A percentile compares a stretch with the other conserved stretches of the same genome.
Evolutionary conservation across 2,888 invertebrate species (phyloP).

Genomic region (Automeris io): DNA sequence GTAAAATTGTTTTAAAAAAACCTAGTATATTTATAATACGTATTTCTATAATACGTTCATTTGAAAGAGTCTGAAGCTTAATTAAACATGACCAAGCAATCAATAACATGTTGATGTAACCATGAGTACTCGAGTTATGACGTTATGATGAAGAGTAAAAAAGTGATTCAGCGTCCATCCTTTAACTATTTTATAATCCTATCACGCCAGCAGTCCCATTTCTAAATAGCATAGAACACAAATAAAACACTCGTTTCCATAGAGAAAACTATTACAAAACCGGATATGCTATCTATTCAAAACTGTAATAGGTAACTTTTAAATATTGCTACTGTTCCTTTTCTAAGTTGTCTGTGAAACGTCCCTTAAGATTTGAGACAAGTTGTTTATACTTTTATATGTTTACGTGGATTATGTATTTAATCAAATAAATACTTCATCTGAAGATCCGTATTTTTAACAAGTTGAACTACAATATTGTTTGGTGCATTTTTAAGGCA

Average conservation of each 20-base stretch:
- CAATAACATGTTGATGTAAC: background rate
- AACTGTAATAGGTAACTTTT: background rate
- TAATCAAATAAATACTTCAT: too few species aligned
- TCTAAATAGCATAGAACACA: background rate
- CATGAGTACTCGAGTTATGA: background rate
- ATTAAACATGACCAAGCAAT: constrained; percentile 1
- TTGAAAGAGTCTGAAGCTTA: background rate
- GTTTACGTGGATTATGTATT: too few species aligned
- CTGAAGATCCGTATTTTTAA: too few species aligned
- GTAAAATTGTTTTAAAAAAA: too few species aligned
- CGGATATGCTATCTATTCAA: background rate
- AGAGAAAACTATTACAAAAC: background rate
- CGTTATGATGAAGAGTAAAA: background rate
- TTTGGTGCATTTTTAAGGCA: too few species aligned
- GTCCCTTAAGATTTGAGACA: too few species aligned
- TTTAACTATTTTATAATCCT: background rate
- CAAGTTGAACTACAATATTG: too few species aligned
- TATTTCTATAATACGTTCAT: too few species aligned
- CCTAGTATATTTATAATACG: too few species aligned
- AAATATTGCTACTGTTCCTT: too few species aligned
- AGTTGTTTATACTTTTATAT: too few species aligned
- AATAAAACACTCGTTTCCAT: background rate
- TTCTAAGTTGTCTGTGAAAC: too few species aligned
- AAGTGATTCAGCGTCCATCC: background rate
- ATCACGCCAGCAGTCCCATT: background rate